phyloP scores from a whole-genome alignment of 2,797 vertebrate genomes.

The Acridotheres tristis region DNA sequence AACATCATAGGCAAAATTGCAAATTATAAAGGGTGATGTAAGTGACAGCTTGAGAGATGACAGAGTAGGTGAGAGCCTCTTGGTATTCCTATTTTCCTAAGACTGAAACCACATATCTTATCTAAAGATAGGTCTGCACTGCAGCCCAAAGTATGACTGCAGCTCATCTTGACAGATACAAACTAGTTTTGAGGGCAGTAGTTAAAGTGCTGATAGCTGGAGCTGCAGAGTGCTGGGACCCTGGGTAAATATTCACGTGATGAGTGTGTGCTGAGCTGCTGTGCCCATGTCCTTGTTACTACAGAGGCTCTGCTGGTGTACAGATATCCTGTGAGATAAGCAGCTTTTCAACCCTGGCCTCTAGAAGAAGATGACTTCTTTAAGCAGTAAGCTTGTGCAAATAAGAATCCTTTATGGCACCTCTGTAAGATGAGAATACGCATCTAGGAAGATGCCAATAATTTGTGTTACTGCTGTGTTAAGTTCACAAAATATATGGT shows the following conservation, averaged over 20 bases:
- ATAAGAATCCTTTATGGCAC: background rate
- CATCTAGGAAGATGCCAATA: background rate
- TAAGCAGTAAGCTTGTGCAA: slow-evolving; percentile 17
- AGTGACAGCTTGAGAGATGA: background rate
- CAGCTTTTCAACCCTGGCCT: background rate
- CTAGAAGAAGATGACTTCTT: background rate
- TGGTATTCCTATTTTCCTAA: background rate
- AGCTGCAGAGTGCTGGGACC: background rate
- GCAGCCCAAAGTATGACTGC: background rate
- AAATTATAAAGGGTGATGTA: background rate
- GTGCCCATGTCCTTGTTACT: background rate
- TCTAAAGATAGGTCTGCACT: background rate
- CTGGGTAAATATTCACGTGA: background rate
- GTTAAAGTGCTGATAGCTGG: background rate
- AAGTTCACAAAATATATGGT: background rate
- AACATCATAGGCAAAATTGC: background rate
- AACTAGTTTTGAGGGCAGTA: background rate
- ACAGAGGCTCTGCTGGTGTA: background rate
- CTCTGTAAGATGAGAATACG: background rate
- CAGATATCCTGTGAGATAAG: background rate
- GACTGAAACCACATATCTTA: background rate
- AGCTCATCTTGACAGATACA: background rate
- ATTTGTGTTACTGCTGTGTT: background rate
- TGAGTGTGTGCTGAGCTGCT: background rate
- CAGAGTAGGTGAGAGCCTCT: background rate